Percentiles rank a stretch among this genome's conserved stretches.
These are phyloP conservation scores for Nomada flava DNA, from an alignment of 2,888 invertebrate genomes.

Conservation along the genomic window DNA sequence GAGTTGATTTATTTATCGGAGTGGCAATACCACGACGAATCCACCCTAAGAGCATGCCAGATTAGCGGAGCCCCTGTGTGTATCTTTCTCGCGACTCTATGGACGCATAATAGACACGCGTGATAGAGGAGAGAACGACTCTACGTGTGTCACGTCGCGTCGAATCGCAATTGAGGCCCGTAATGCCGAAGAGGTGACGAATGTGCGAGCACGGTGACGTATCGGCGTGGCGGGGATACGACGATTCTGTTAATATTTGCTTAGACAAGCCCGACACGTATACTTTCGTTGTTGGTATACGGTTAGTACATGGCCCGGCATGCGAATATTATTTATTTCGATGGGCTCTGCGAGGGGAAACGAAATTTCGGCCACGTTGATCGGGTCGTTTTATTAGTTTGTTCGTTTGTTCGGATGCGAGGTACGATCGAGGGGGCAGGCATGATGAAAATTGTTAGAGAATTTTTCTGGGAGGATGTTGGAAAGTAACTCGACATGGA, in stretches of 20 bases:
- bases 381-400: not conserved
- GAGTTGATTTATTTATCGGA: slow-evolving; percentile 83
- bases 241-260: slow-evolving; percentile 59
- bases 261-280: slow-evolving; percentile 49
- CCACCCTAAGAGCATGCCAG: slow-evolving; percentile 75
- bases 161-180: slow-evolving; percentile 13
- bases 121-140: slow-evolving; percentile 66
- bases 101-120: slow-evolving; percentile 73
- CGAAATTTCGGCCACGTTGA: slow-evolving; percentile 23
- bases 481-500: too few species aligned
- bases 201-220: slow-evolving; percentile 15
- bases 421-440: too few species aligned
- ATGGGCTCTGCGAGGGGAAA: not conserved
- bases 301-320: slow-evolving; percentile 8
- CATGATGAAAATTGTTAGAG: too few species aligned
- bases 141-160: slow-evolving; percentile 34
- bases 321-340: slow-evolving; percentile 35
- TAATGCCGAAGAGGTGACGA: slow-evolving; percentile 48
- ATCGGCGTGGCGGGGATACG: slow-evolving; percentile 27
- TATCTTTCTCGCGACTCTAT: slow-evolving; percentile 75
- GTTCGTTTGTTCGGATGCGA: too few species aligned
- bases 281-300: slow-evolving; percentile 24
- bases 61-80: slow-evolving; percentile 69
- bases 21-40: slow-evolving; percentile 82
- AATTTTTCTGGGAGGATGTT: too few species aligned